Conservation (phyloP, 2,888 invertebrate genomes). For the Chloroclysta siterata region DNA sequence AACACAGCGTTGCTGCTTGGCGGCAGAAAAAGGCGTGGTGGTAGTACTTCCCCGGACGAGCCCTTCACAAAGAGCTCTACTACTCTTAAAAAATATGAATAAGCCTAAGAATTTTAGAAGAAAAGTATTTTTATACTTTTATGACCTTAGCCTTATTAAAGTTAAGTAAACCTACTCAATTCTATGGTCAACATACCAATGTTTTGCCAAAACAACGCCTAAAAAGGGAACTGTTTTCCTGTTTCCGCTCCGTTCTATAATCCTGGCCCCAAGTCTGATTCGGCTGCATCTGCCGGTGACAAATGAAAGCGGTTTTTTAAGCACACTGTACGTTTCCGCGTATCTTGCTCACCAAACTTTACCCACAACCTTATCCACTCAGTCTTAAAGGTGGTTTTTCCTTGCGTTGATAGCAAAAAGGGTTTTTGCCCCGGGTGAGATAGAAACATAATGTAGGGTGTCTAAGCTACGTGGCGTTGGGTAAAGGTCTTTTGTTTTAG, state of each 20-base stretch:
- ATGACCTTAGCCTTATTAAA: no score
- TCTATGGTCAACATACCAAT: no score
- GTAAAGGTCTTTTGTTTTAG: conserved; percentile 61
- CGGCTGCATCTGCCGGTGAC: conserved; percentile 82
- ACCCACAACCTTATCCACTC: conserved; percentile 39
- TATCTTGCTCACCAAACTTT: conserved; percentile 43
- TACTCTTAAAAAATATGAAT: no score
- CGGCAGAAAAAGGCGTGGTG: no score
- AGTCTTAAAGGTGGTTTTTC: conserved; percentile 46
- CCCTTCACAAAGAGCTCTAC: no score
- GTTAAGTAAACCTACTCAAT: no score
- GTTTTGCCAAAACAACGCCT: no score
- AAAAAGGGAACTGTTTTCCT: no score
- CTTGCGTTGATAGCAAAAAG: conserved; percentile 39
- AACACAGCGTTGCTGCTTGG: no score
- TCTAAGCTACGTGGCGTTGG: conserved; percentile 71
- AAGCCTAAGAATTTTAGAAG: no score
- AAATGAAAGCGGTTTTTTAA: conserved; percentile 83
- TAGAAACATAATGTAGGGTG: conserved; percentile 70
- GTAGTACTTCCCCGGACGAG: no score
- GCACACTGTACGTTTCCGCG: conserved; percentile 69
- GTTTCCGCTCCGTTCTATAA: conserved; percentile 35
- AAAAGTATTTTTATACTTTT: no score
- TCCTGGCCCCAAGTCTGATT: conserved; percentile 61
- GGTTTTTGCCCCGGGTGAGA: conserved; percentile 50